Conservation (phyloP, 1,140 invertebrate genomes). For the Leptopilina boulardi region DNA sequence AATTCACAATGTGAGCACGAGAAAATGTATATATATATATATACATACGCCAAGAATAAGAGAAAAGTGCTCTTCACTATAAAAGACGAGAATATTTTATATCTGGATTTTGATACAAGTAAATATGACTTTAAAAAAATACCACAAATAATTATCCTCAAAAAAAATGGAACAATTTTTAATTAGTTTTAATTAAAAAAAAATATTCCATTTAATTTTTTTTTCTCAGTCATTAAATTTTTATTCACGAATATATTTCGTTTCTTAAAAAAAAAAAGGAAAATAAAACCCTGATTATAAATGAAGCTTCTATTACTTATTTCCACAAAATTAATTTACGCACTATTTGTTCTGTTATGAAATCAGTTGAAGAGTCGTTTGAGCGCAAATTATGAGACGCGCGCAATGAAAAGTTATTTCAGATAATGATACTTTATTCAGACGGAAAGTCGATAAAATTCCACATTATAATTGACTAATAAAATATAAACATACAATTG, state of each 20-base stretch:
- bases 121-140: neutral
- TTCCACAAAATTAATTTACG: neutral
- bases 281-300: neutral
- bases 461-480: neutral
- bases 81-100: neutral
- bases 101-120: neutral
- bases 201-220: too few relatives aligned
- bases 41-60: neutral
- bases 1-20: conserved; percentile 6
- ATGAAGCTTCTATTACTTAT: neutral
- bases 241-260: too few relatives aligned
- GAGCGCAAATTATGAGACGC: conserved; percentile 44
- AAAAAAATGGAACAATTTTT: too few relatives aligned
- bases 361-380: conserved; percentile 47
- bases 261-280: neutral
- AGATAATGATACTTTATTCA: neutral
- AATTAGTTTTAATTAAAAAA: too few relatives aligned
- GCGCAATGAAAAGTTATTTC: conserved; percentile 17
- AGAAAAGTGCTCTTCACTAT: neutral
- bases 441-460: neutral
- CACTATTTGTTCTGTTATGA: neutral
- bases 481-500: neutral
- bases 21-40: conserved; percentile 32
- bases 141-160: too few relatives aligned
- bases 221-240: too few relatives aligned